Conservation (phyloP, 92 coral and sea anemone genomes). For the Epizoanthus stellaris region DNA sequence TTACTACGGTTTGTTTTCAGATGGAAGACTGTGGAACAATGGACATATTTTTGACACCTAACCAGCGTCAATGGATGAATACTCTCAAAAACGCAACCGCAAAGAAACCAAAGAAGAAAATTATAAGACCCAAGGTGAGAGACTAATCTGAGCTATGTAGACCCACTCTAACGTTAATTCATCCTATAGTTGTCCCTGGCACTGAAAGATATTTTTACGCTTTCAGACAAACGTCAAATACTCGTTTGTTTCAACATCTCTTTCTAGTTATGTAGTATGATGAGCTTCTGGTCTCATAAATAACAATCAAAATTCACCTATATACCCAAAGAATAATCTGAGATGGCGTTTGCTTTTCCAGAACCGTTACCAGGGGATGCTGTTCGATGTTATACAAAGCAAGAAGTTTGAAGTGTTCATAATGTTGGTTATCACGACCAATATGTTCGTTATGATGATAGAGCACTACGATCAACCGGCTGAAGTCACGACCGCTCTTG, state of each 20-base stretch:
- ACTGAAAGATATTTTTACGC: too few species aligned
- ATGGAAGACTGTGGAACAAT: conserved; percentile 90
- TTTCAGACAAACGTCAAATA: too few species aligned
- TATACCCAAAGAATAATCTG: not conserved
- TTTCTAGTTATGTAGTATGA: too few species aligned
- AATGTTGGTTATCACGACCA: conserved; percentile 71
- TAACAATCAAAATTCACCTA: too few species aligned
- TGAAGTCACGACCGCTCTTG: conserved; percentile 70
- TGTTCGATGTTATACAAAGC: conserved; percentile 82
- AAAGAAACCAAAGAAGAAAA: conserved; percentile 84
- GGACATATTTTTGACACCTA: conserved; percentile 82
- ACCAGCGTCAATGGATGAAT: conserved; percentile 93
- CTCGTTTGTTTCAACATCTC: too few species aligned
- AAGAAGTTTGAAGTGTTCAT: conserved; percentile 89
- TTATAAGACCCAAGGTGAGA: conserved; percentile 83
- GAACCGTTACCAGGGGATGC: conserved; percentile 73
- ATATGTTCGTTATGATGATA: conserved; percentile 93
- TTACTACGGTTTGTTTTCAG: conserved; percentile 43
- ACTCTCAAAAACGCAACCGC: conserved; percentile 92
- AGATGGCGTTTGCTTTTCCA: conserved; percentile 16
- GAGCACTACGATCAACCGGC: conserved; percentile 84
- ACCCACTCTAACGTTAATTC: not conserved
- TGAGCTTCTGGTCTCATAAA: too few species aligned
- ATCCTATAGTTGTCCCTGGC: too few species aligned
- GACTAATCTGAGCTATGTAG: too few species aligned